Conservation (phyloP, 2,888 invertebrate species). For the Mesochorus sp. region DNA sequence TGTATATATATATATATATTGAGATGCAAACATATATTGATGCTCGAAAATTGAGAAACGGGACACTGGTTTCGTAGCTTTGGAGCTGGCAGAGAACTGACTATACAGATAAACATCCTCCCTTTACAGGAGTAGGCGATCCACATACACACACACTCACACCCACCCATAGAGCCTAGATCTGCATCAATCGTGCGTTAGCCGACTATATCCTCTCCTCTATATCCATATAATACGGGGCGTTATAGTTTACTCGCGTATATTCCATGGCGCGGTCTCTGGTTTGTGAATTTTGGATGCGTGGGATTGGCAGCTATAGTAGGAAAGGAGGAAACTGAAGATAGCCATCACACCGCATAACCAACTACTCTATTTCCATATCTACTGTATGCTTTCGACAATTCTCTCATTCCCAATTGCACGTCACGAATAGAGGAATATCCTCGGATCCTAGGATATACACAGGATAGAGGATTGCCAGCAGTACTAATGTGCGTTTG, state of each 20-base stretch:
- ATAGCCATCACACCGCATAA: constrained; percentile 32
- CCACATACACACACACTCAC: background rate
- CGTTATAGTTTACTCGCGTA: constrained; percentile 14
- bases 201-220: constrained; percentile 1
- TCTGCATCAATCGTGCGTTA: constrained; percentile 47
- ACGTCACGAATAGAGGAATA: constrained; percentile 4
- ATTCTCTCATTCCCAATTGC: constrained; percentile 19
- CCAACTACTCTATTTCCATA: constrained; percentile 56
- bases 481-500: too few relatives aligned
- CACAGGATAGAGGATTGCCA: background rate
- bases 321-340: constrained; percentile 34
- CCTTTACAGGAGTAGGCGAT: constrained; percentile 1
- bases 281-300: constrained; percentile 21
- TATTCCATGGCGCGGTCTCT: background rate
- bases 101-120: background rate
- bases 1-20: background rate
- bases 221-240: constrained; percentile 19
- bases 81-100: background rate
- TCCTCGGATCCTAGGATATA: background rate
- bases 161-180: background rate
- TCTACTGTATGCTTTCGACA: constrained; percentile 11
- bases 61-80: background rate
- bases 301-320: constrained; percentile 39
- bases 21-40: too few relatives aligned
- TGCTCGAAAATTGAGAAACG: too few relatives aligned